Conservation (phyloP, 1,140 invertebrate species). For the Cotesia vestalis region DNA sequence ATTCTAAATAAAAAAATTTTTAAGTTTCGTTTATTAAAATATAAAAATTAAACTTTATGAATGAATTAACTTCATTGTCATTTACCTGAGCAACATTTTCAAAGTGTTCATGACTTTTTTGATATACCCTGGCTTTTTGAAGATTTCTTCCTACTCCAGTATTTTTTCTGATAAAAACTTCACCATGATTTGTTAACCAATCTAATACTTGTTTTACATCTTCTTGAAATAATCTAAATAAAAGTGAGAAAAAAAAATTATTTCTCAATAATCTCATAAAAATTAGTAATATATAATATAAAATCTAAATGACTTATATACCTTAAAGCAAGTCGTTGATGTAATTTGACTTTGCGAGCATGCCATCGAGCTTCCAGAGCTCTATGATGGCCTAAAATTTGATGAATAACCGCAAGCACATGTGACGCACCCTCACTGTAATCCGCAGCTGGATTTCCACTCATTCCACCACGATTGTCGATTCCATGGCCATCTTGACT, state of each 20-base stretch:
- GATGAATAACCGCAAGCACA: constrained; percentile 88
- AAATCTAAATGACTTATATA: constrained; percentile 40
- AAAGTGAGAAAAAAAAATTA: constrained; percentile 21
- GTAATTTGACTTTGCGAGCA: constrained; percentile 90
- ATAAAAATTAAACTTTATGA: neutral
- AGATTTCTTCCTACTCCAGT: constrained; percentile 94
- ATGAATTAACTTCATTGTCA: constrained; percentile 29
- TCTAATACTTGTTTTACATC: constrained; percentile 96
- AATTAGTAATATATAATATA: neutral
- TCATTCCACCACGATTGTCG: constrained; percentile 67
- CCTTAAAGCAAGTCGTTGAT: constrained; percentile 90
- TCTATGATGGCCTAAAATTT: constrained; percentile 93
- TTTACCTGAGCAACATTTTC: constrained; percentile 95
- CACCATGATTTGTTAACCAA: constrained; percentile 98
- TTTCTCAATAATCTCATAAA: constrained; percentile 19
- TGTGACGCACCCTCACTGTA: constrained; percentile 94
- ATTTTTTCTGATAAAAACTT: constrained; percentile 97
- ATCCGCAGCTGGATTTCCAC: constrained; percentile 90
- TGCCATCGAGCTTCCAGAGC: constrained; percentile 94
- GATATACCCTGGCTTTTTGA: constrained; percentile 92
- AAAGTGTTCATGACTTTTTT: constrained; percentile 98
- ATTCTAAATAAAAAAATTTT: constrained; percentile 74
- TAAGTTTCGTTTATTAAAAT: neutral
- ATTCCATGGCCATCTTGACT: constrained; percentile 61
- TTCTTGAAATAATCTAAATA: constrained; percentile 84